phyloP scores from a whole-genome alignment of 2,797 vertebrate species.

The Micrastur ruficollis region DNA sequence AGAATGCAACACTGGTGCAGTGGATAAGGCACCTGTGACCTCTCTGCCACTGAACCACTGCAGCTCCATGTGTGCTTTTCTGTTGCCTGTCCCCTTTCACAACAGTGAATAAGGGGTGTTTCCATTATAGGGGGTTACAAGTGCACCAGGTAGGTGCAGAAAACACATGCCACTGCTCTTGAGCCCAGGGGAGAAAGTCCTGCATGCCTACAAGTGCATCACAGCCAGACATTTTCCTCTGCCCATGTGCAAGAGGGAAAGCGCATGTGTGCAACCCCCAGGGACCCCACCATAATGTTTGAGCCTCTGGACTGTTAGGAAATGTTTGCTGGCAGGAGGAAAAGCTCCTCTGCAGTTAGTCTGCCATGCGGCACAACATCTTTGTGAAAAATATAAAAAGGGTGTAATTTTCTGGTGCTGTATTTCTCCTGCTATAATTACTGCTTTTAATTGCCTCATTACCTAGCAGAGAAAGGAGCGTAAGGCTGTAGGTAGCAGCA shows the following conservation, averaged over 20 bases:
- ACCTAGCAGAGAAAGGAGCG: neutral
- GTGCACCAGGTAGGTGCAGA: neutral
- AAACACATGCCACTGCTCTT: neutral
- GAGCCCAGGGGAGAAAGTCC: neutral
- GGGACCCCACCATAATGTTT: neutral
- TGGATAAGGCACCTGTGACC: too few species aligned
- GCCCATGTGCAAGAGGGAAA: neutral
- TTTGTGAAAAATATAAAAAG: neutral
- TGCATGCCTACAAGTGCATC: too few species aligned
- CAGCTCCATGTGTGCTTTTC: neutral
- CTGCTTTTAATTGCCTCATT: neutral
- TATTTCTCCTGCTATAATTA: neutral
- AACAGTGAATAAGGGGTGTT: neutral
- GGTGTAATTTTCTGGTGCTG: neutral
- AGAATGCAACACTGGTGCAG: too few species aligned
- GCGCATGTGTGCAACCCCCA: neutral
- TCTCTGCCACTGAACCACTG: neutral
- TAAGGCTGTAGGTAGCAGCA: neutral
- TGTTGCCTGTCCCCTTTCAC: neutral
- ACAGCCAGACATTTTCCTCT: neutral
- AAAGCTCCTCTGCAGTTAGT: neutral
- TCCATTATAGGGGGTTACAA: neutral
- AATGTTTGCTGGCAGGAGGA: neutral
- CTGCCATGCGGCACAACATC: rapidly evolving
- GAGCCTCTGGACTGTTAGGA: neutral